Evolutionary conservation across 2,888 invertebrate species (phyloP), one percentile per base, ranked within the genome.

Genomic region (Drosophila trichaetosa): DNA sequence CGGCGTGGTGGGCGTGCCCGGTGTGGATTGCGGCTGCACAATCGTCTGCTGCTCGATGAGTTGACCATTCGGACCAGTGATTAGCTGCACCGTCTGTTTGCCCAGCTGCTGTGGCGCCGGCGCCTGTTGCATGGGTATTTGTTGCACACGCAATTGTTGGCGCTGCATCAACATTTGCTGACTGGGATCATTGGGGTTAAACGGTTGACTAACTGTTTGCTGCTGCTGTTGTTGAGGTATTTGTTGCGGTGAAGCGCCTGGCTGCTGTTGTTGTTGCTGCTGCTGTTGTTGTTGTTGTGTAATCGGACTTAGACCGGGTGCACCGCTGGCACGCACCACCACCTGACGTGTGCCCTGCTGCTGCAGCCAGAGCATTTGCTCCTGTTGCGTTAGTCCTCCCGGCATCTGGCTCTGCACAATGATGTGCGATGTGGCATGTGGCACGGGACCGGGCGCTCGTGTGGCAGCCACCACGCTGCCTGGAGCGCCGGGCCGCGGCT

Each of bases 321-420:
- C 91, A 24, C 83, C 81, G 4, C 91, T 87, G 0, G 93, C 89
- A 7, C 93, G 87, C 0, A 95, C 94, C 4, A 95, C 95, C 27
- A 95, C 94, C 64, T 95, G 94, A 11, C 95, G 94, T 0, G 95
- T 94, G 0, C 95, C 94, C 56, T 95, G 95, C 80, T 95, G 96
- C 69, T 95, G 96, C 36, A 96, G 91, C 96, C 96, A 96, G 79
- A 96, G 95, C 89, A 95, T 94, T 93, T 95, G 95, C 78, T 95
- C 95, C 64, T 95, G 95, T 66, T 94, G 95, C 0, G 94, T 94
- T 0, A 96, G 93, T 0, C 95, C 96, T 0, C 95, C 95, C 0
- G 96, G 95, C 73, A 96, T 94, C 78, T 95, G 96, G 69, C 96
- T 95, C 49, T 96, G 94, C 33, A 96, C 96, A 6, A 96, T 96